Percentiles rank a stretch among this genome's conserved stretches.
phyloP scores from a whole-genome alignment of 2,888 invertebrate species.

The Meghimatium bilineatum region DNA sequence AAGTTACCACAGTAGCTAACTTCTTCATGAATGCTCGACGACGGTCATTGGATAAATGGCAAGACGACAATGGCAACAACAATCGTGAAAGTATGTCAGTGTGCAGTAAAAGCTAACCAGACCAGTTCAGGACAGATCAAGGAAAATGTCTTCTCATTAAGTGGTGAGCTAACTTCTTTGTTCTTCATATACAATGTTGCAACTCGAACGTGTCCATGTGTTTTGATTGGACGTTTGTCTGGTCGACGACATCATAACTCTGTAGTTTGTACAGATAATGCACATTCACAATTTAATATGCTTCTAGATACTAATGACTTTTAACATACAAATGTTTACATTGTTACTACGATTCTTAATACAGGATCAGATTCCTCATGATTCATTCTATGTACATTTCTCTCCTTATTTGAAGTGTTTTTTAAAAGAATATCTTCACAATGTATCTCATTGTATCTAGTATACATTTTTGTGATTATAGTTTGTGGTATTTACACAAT shows the following conservation, averaged over 20 bases:
- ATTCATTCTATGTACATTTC: constrained; percentile 12
- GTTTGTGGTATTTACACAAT: neutral
- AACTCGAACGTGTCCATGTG: constrained; percentile 3
- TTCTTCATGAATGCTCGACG: constrained; percentile 99
- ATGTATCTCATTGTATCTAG: constrained; percentile 2
- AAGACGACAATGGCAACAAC: constrained; percentile 86
- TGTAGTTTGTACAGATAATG: constrained; percentile 27
- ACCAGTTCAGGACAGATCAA: constrained; percentile 1
- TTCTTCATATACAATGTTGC: constrained; percentile 7
- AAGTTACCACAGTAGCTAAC: constrained; percentile 98
- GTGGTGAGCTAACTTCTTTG: constrained; percentile 39
- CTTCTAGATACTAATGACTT: constrained; percentile 5
- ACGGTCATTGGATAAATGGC: constrained; percentile 93
- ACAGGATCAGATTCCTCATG: constrained; percentile 11
- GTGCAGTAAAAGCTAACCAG: constrained; percentile 58
- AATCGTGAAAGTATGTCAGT: constrained; percentile 67
- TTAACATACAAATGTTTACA: constrained; percentile 7
- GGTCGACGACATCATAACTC: constrained; percentile 3
- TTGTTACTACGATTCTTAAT: constrained; percentile 11
- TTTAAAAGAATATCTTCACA: neutral
- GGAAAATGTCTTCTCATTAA: constrained; percentile 13
- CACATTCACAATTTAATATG: constrained; percentile 26
- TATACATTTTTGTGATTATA: neutral
- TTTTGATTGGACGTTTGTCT: neutral
- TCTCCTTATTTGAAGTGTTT: neutral